A percentile compares a stretch with the other conserved stretches of the same genome.
Evolutionary conservation across 2,113 vertebrate species (phyloP).

Genomic region (Perccottus glenii): DNA sequence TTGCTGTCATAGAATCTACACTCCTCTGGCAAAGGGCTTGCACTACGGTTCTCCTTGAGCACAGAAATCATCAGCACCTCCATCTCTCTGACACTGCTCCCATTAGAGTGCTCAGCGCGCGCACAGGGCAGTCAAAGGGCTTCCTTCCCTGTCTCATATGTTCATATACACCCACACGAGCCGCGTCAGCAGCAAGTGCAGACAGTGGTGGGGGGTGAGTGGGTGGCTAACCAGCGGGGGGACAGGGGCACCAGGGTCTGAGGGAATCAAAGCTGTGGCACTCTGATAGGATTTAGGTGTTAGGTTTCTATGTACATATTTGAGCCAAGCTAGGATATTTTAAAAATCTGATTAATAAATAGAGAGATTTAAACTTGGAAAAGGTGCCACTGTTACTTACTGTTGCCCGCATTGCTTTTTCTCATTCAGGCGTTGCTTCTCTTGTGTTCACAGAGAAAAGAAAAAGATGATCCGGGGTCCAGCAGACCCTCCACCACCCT

Average conservation of each 20-base stretch:
- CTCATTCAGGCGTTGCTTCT: conserved; percentile 85
- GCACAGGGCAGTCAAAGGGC: conserved; percentile 39
- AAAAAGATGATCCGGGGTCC: conserved; percentile 65
- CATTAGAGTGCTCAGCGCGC: conserved; percentile 72
- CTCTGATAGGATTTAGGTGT: conserved; percentile 43
- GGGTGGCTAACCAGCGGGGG: conserved; percentile 32
- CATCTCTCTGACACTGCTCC: conserved; percentile 66
- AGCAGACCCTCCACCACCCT: conserved; percentile 68
- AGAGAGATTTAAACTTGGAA: too few relatives aligned
- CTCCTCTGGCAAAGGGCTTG: conserved; percentile 70
- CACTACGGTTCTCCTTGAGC: conserved; percentile 68
- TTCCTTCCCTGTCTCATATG: conserved; percentile 66
- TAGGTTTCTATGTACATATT: conserved; percentile 16
- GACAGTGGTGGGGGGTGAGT: conserved; percentile 23
- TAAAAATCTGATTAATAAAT: too few relatives aligned
- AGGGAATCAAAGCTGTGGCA: conserved; percentile 71
- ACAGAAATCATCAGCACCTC: conserved; percentile 79
- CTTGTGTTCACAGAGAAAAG: conserved; percentile 70
- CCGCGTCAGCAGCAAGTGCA: conserved; percentile 64
- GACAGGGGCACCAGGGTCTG: conserved; percentile 59
- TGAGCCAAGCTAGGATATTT: conserved; percentile 16
- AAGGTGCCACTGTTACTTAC: conserved; percentile 80
- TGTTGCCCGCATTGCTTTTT: conserved; percentile 89
- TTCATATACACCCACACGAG: conserved; percentile 66
- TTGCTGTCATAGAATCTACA: conserved; percentile 74